Percentiles rank a stretch among this genome's conserved stretches.
Evolutionary conservation across 2,797 vertebrate genomes (phyloP).

Genomic region (Scolopax rusticola): DNA sequence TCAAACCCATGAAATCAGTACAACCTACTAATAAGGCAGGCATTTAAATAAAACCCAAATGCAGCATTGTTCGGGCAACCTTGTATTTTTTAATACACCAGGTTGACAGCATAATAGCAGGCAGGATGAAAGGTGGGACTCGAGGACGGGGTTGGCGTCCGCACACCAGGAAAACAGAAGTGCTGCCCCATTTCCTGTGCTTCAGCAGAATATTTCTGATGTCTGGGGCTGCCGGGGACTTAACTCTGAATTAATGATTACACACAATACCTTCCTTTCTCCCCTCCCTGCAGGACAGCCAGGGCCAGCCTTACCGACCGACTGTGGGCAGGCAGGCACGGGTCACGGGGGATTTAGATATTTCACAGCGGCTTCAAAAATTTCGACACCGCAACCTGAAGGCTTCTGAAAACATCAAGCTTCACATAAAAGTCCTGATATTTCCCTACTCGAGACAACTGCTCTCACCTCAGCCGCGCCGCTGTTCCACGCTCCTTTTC

Average conservation of each 20-base stretch:
- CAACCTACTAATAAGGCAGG: conserved; percentile 50
- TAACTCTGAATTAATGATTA: conserved; percentile 71
- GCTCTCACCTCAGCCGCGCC: conserved; percentile 16
- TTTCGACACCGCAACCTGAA: conserved; percentile 53
- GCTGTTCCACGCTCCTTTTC: conserved; percentile 56
- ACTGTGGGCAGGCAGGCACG: conserved; percentile 37
- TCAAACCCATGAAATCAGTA: conserved; percentile 37
- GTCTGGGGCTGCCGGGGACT: conserved; percentile 62
- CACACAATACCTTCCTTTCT: conserved; percentile 71
- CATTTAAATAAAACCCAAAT: conserved; percentile 70
- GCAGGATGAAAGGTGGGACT: conserved; percentile 65
- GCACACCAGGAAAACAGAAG: conserved; percentile 65
- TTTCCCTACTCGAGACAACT: conserved; percentile 43
- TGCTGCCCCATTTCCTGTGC: conserved; percentile 69
- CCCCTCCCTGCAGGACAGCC: conserved; percentile 62
- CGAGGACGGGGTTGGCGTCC: conserved; percentile 40
- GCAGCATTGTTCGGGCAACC: conserved; percentile 60
- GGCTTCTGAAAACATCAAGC: conserved; percentile 58
- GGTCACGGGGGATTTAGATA: conserved; percentile 54
- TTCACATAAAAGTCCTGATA: conserved; percentile 36
- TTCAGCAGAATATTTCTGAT: conserved; percentile 66
- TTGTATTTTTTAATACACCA: conserved; percentile 49
- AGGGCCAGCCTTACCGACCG: conserved; percentile 52
- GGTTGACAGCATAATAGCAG: conserved; percentile 54
- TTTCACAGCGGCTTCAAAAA: conserved; percentile 64